These are phyloP conservation scores for Ormyrus nitidulus DNA, from an alignment of 2,888 invertebrate genomes.

Conservation along the genomic window DNA sequence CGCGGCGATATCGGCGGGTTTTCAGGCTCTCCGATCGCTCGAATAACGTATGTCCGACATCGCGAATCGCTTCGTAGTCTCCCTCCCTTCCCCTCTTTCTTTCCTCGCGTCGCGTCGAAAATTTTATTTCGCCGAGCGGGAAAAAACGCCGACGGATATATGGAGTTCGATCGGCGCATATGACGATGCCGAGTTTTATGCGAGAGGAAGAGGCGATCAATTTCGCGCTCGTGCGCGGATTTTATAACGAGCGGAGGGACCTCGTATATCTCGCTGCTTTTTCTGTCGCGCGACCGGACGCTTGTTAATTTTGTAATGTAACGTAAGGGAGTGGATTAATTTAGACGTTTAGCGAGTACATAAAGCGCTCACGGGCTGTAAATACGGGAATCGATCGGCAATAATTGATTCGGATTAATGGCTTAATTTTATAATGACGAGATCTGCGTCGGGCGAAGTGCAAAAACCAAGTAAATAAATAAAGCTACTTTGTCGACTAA, in stretches of 20 bases:
- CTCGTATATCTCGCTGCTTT: constrained; percentile 10
- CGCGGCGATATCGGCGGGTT: constrained; percentile 38
- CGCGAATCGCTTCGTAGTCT: constrained; percentile 49
- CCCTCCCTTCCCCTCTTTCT: constrained; percentile 23
- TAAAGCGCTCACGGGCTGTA: constrained; percentile 21
- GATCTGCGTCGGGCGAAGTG: background rate
- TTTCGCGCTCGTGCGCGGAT: constrained; percentile 33
- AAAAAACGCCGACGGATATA: background rate
- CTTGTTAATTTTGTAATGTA: constrained; percentile 22
- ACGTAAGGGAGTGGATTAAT: constrained; percentile 28
- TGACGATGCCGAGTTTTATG: constrained; percentile 10
- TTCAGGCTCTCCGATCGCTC: constrained; percentile 34
- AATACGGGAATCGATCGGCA: background rate
- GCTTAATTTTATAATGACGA: constrained; percentile 32
- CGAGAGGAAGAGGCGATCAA: constrained; percentile 22
- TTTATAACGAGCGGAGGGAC: constrained; percentile 22
- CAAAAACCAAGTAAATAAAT: constrained; percentile 14
- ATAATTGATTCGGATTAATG: constrained; percentile 40
- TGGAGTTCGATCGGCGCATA: background rate
- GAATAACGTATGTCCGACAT: constrained; percentile 55
- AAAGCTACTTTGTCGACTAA: constrained; percentile 2
- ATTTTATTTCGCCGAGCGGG: constrained; percentile 25
- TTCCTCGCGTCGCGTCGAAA: constrained; percentile 16
- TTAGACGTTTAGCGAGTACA: constrained; percentile 37
- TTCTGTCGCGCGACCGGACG: background rate